Base-by-base conservation (phyloP, 2,113 vertebrate species). In the Carollia perspicillata region DNA sequence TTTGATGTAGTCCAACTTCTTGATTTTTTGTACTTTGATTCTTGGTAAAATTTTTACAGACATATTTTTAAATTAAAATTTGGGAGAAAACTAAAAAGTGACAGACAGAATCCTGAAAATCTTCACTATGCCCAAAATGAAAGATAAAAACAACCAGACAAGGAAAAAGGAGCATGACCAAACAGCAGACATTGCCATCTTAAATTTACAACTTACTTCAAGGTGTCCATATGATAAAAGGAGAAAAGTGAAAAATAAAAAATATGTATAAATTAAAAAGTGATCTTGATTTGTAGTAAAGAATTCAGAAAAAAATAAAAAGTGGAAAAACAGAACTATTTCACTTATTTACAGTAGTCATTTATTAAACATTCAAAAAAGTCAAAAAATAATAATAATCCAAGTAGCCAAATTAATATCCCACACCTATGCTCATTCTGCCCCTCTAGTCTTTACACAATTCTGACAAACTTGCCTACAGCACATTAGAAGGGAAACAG, bases 281-380 rank as follows among this genome's bases (percentile, higher is more conserved):
- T 80, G 17, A 85, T 55, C 35, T 79, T 55, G 10, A 83, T 58
- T 47, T 85, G 40, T 69, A 78, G 33, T 44, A 51, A 69, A 95
- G 30, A 92, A 85, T 68, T 96, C 23, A 92, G 53, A 14, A 93
- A 91, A 84, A 87, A 84, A 20, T 71, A 84, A n/a, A 49, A 60
- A 9, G 33, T 69, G 4, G 7, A 35, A 16, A 84, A 81, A 60
- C 1, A 74, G 20, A 96, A 93, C 53, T 53, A 94, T 28, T 69
- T 87, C 37, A 79, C 63, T 53, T 69, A 69, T 65, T 63, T 58
- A 63, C 23, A 30, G 26, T 30, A 28, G 58, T 28, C 58, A 80
- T 49, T 65, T 68, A 83, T 58, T 55, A 42, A 92, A 90, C n/a
- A 85, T 81, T 71, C 51, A 42, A 77, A 63, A 49, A 9, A 63